Evolutionary conservation across 2,113 vertebrate species (phyloP), one percentile per base, ranked within the genome.

Genomic region (Tichodroma muraria): DNA sequence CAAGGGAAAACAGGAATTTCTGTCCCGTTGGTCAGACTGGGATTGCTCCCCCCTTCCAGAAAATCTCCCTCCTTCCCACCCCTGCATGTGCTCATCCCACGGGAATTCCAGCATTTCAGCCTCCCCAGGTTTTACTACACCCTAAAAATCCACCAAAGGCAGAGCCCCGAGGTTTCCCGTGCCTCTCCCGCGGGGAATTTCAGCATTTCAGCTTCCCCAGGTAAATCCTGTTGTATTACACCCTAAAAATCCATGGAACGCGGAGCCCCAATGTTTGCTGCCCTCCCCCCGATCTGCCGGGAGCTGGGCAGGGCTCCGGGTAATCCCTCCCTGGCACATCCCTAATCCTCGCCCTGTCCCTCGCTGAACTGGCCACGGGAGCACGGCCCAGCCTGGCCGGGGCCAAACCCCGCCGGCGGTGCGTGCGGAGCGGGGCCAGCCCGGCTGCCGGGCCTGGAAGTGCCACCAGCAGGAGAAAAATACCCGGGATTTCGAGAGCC

Each of bases 321-420:
- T 94, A 72, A 96, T 96, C 95, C 82, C 77, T 60, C 12, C 3
- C 69, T 19, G 10, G 4, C 30, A 0, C 95, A 79, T 18, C 85
- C 80, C 73, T 88, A 75, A 96, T 95, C 95, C 83, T 37, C 6
- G 0, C 66, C 65, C 75, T 70, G 89, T 38, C 93, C 93, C 94
- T 56, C 15, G 8, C 92, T 88, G 91, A 75, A 56, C 93, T 1
- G 59, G n/a, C 79, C 35, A 4, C 2, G 18, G 37, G 33, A 44
- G 42, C 42, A 44, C 16, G 42, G 42, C 42, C 0, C 15, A 47
- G 35, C 66, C 14, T 2, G 76, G 65, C 57, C 5, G 9, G 47
- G 77, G 27, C 14, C 53, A 2, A 13, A 38, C 5, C 38, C 47
- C 22, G 35, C 61, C 3, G 75, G 1, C 1, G 57, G 10, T 3